Evolutionary conservation across 1,140 invertebrate species (phyloP), one percentile per base, ranked within the genome.

Genomic region (Procambarus virginalis): DNA sequence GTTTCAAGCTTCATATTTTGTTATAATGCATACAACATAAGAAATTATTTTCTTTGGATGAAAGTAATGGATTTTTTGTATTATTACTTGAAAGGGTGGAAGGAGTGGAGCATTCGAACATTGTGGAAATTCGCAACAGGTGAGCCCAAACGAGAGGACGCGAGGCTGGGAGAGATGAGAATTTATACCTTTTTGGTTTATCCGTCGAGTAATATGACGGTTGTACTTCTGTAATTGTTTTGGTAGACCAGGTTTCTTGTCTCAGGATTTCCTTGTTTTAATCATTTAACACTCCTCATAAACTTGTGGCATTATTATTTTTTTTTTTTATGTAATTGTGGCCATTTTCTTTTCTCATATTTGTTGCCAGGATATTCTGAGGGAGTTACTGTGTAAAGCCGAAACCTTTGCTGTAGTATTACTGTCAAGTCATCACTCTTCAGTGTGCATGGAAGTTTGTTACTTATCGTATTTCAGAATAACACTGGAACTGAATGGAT

Each of bases 141-240:
- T 89, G 88, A 89, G 88, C 88, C 88, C 88, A 79, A 84, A 89
- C 55, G 88, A 89, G 88, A 89, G 88, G 88, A 89, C 76, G 88
- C 82, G 68, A 89, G 81, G 81, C 88, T 89, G 88, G 88, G 88
- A 79, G 76, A 89, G 88, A 84, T 82, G 55, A 81, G 60, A 76
- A 49, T n/a, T 76, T 60, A 76, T 82, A 51, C 17, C 34, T 34
- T 34, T 86, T 89, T 73, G 68, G 80, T 70, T 82, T 58, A 70
- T 55, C 86, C 73, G 80, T 77, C n/a, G 86, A 89, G 86, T 83
- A 83, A 79, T 89, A 22, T 60, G 34, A 60, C 49, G 76, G 79
- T 89, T 87, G 58, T 70, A 80, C 86, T 70, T 22, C 51, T 70
- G 77, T 68, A 87, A 49, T 80, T 81, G 86, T 79, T 87, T 87